Evolutionary conservation across 2,113 vertebrate genomes (phyloP), one percentile per base, ranked within the genome.

Genomic region (Nipponia nippon): DNA sequence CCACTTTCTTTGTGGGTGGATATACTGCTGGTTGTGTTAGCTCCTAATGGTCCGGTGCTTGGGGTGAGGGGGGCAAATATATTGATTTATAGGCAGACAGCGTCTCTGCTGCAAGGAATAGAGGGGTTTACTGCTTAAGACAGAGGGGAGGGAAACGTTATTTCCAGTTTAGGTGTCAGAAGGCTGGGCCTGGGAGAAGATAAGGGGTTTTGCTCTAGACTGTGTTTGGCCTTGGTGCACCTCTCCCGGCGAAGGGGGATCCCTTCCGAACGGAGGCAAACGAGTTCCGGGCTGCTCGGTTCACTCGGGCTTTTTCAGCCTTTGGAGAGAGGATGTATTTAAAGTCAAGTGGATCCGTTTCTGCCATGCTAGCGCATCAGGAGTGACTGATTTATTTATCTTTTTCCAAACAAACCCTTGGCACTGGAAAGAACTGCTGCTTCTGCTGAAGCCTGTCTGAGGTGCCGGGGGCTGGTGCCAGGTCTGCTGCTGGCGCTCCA

Each of bases 1-100:
- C 3, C 5, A 2, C 6, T 5, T 1, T 6, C 11, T 50, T 4
- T 15, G 9, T 7, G 21, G 0, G 0, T 12, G 27, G 70, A 18
- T 30, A 13, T 23, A 2, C 29, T 9, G 47, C 2, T 3, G 11
- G 58, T 32, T 47, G 53, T 8, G 7, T 50, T 25, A 4, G 55
- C 29, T 9, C 36, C 40, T 27, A 2, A 7, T 9, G 81, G 6
- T 65, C 53, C 11, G 1, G 17, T 2, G 38, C 21, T 65, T 38
- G 55, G 42, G 32, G 8, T 0, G 6, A 7, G 16, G 34, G 30
- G 42, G 21, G 21, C 7, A 9, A 36, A 20, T 66, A 11, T 3
- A 3, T 19, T 15, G 38, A 36, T 84, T 80, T 63, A 8, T 13
- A n/a, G 76, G 29, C 53, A 36, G 55, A 4, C 3, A 2, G 34